Conservation (phyloP, 2,888 invertebrate genomes). For the Dasypogon diadema region DNA sequence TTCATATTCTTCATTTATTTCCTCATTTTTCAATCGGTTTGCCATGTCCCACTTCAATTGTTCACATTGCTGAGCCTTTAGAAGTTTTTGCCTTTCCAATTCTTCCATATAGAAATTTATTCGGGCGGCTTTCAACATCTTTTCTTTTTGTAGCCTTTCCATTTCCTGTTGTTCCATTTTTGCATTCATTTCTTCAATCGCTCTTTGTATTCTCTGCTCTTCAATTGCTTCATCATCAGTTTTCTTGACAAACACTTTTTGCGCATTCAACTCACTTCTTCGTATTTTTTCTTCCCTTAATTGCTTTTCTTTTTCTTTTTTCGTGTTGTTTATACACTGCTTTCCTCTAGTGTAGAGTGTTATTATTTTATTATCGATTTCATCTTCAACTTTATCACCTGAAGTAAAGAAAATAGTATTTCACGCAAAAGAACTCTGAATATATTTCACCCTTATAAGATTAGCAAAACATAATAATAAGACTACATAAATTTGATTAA, state of each 20-base stretch:
- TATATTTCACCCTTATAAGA: too few relatives aligned
- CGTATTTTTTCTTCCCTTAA: constrained; percentile 67
- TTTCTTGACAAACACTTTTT: constrained; percentile 68
- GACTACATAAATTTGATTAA: too few relatives aligned
- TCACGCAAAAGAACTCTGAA: too few relatives aligned
- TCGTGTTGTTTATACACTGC: constrained; percentile 67
- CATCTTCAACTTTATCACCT: constrained; percentile 64
- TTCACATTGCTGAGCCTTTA: constrained; percentile 57
- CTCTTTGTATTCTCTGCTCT: constrained; percentile 70
- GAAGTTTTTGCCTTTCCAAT: constrained; percentile 59
- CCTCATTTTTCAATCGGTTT: constrained; percentile 62
- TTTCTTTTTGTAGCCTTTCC: constrained; percentile 61
- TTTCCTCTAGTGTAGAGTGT: constrained; percentile 69
- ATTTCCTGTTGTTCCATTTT: constrained; percentile 65
- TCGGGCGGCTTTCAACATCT: constrained; percentile 62
- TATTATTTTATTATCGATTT: constrained; percentile 68
- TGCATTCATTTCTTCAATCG: constrained; percentile 69
- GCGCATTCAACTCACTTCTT: constrained; percentile 69
- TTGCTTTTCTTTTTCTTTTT: constrained; percentile 65
- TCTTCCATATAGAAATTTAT: constrained; percentile 63
- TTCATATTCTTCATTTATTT: constrained; percentile 59
- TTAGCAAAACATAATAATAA: too few relatives aligned
- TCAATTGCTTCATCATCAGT: constrained; percentile 69
- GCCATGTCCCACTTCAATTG: constrained; percentile 61
- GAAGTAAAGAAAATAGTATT: constrained; percentile 20